A percentile compares a stretch with the other conserved stretches of the same genome.
Evolutionary conservation across 2,797 vertebrate genomes (phyloP).

Genomic region (Centroberyx gerrardi): DNA sequence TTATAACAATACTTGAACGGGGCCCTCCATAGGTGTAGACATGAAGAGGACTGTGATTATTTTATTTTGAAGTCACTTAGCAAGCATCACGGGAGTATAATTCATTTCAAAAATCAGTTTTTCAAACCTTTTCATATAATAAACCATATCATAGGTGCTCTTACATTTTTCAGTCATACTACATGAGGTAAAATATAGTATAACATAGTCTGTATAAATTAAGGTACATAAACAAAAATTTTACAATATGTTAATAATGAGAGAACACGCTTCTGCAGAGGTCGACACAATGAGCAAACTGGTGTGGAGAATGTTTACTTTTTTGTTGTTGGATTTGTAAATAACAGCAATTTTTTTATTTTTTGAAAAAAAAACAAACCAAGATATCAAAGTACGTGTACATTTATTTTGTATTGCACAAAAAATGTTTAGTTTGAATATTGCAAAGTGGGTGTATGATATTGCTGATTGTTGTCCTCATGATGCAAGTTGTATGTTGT

Average conservation of each 20-base stretch:
- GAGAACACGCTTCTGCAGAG: slow-evolving; percentile 67
- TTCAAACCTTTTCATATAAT: slow-evolving; percentile 44
- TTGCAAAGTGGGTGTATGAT: slow-evolving; percentile 89
- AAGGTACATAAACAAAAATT: slow-evolving; percentile 64
- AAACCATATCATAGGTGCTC: slow-evolving; percentile 60
- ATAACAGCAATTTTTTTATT: slow-evolving; percentile 90
- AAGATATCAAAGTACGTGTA: slow-evolving; percentile 82
- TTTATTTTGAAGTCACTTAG: slow-evolving; percentile 35
- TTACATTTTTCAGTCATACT: slow-evolving; percentile 46
- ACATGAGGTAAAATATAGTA: slow-evolving; percentile 45
- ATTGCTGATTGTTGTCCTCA: slow-evolving; percentile 89
- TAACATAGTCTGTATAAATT: slow-evolving; percentile 48
- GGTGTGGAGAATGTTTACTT: slow-evolving; percentile 90
- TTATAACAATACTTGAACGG: slow-evolving; percentile 56
- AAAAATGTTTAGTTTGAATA: slow-evolving; percentile 90
- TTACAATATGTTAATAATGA: slow-evolving; percentile 62
- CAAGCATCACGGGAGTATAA: slow-evolving; percentile 18
- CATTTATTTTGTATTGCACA: slow-evolving; percentile 94
- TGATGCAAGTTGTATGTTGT: slow-evolving; percentile 87
- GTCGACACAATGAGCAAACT: slow-evolving; percentile 74
- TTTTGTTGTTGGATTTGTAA: slow-evolving; percentile 90
- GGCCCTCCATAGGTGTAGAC: slow-evolving; percentile 22
- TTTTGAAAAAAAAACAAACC: slow-evolving; percentile 80
- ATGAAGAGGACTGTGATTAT: neutral
- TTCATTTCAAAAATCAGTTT: slow-evolving; percentile 18